Conservation (phyloP, 2,113 vertebrate genomes). For the human (Homo sapiens) region DNA sequence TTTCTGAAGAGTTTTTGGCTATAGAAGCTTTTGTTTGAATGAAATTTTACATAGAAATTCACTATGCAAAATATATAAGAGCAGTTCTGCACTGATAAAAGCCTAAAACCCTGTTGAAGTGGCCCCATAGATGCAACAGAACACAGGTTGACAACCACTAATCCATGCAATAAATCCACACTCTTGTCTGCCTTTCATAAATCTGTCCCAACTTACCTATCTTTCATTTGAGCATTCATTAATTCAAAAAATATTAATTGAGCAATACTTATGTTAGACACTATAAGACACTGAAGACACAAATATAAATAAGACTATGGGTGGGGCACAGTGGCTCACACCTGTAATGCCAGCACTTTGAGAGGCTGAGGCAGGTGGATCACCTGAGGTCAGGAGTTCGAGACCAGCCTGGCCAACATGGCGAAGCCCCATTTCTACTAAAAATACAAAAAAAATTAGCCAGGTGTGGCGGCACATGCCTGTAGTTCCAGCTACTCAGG, state of each 20-base stretch:
- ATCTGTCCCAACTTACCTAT: background rate
- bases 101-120: background rate
- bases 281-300: background rate
- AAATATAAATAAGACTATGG: background rate
- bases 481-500: too few relatives aligned
- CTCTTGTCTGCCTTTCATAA: background rate
- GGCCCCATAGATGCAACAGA: background rate
- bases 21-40: background rate
- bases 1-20: background rate
- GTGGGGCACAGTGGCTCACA: too few relatives aligned
- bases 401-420: too few relatives aligned
- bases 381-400: too few relatives aligned
- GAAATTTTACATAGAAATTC: background rate
- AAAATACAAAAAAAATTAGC: too few relatives aligned
- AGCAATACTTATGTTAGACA: background rate
- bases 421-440: too few relatives aligned
- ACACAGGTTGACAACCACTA: background rate
- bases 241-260: background rate
- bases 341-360: too few relatives aligned
- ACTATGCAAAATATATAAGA: background rate
- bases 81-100: background rate
- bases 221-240: background rate
- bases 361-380: too few relatives aligned
- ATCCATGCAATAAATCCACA: background rate
- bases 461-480: too few relatives aligned